These are phyloP conservation scores for Lamellibrachia satsuma DNA, from an alignment of 2,888 invertebrate genomes.

Conservation along the genomic window DNA sequence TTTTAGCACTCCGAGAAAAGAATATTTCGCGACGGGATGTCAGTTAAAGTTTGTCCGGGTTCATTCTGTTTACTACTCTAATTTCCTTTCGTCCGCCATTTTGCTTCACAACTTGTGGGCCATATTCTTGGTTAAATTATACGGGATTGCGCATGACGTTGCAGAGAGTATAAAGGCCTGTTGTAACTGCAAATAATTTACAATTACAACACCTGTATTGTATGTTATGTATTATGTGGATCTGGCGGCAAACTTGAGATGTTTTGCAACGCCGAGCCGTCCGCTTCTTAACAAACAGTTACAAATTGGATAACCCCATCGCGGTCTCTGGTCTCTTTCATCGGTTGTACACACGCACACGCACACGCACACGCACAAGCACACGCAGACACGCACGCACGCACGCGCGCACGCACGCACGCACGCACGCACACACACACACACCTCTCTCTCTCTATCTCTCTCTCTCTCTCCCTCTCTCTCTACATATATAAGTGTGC, in stretches of 20 bases:
- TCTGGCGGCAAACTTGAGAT: neutral
- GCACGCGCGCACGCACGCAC: no score
- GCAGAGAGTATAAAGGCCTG: no score
- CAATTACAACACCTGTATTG: neutral
- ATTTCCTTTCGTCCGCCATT: neutral
- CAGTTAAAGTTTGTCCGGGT: neutral
- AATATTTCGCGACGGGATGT: neutral
- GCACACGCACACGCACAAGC: no score
- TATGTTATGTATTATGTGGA: no score
- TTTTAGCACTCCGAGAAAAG: neutral
- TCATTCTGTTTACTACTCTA: neutral
- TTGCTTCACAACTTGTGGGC: neutral
- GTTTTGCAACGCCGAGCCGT: neutral
- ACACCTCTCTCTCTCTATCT: no score
- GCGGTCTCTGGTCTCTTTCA: no score
- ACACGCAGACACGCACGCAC: no score
- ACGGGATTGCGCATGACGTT: neutral
- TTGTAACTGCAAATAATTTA: neutral
- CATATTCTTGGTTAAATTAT: neutral
- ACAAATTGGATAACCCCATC: neutral
- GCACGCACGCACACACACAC: no score
- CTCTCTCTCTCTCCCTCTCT: no score
- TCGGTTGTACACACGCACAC: no score
- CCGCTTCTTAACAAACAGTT: neutral
- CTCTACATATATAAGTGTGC: no score